phyloP scores from a whole-genome alignment of 2,888 invertebrate species.

The Marronus borbonicus region DNA sequence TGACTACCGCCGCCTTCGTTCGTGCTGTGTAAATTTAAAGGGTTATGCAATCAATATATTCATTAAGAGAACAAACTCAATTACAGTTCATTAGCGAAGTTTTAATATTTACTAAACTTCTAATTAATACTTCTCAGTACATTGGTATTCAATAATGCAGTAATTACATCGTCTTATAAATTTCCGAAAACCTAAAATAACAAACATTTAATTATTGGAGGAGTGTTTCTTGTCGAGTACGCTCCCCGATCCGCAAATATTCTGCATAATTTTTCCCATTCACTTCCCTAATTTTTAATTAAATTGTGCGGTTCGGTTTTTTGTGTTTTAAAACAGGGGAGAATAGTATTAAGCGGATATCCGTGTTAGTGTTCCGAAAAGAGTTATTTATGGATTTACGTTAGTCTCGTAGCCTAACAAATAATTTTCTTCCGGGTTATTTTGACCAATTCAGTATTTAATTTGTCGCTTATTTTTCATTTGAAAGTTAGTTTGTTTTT shows the following conservation, averaged over 20 bases:
- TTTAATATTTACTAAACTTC: slow-evolving; percentile 70
- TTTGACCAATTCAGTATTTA: neutral
- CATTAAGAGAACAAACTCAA: slow-evolving; percentile 70
- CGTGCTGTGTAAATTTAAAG: slow-evolving; percentile 64
- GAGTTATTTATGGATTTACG: slow-evolving; percentile 6
- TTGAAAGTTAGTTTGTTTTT: too few relatives aligned
- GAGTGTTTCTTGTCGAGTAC: slow-evolving; percentile 36
- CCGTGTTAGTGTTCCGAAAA: neutral
- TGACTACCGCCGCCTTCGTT: slow-evolving; percentile 22
- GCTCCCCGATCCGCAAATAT: slow-evolving; percentile 21
- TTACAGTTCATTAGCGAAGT: slow-evolving; percentile 69
- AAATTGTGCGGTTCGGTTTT: slow-evolving; percentile 27
- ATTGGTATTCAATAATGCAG: slow-evolving; percentile 65
- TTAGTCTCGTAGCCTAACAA: neutral
- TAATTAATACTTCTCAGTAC: slow-evolving; percentile 67
- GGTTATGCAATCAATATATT: slow-evolving; percentile 69
- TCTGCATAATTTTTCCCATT: slow-evolving; percentile 32
- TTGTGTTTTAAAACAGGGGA: slow-evolving; percentile 4
- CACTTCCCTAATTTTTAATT: slow-evolving; percentile 42
- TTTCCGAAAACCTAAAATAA: slow-evolving; percentile 53
- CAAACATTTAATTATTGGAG: slow-evolving; percentile 51
- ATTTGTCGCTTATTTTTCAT: neutral
- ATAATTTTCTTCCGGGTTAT: neutral
- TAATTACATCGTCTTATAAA: slow-evolving; percentile 59
- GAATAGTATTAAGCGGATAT: slow-evolving; percentile 6